These are phyloP conservation scores for Helicoverpa armigera DNA, from an alignment of 1,140 invertebrate genomes.

Conservation along the genomic window DNA sequence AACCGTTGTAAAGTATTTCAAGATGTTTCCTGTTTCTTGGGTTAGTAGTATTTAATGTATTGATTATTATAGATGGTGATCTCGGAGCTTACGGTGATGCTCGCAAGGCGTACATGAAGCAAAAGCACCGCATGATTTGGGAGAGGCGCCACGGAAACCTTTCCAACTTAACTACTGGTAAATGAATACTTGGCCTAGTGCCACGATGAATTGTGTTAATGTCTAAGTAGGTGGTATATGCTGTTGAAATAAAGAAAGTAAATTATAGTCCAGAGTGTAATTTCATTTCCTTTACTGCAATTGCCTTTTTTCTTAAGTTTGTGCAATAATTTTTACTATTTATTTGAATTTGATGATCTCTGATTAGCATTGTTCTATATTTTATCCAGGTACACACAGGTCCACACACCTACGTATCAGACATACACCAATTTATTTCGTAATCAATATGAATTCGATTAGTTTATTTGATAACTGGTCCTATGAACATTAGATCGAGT, in stretches of 20 bases:
- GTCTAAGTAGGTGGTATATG: slow-evolving; percentile 65
- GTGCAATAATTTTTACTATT: too few relatives aligned
- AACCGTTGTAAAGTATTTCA: too few relatives aligned
- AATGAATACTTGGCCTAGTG: neutral
- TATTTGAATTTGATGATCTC: too few relatives aligned
- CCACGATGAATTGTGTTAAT: slow-evolving; percentile 2
- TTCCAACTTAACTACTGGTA: slow-evolving; percentile 71
- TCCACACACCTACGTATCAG: too few relatives aligned
- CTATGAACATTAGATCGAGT: too few relatives aligned
- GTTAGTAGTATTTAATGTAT: too few relatives aligned
- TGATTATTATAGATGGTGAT: slow-evolving; percentile 93
- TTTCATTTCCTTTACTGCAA: slow-evolving; percentile 18
- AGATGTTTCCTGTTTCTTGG: too few relatives aligned
- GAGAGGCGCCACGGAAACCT: slow-evolving; percentile 95
- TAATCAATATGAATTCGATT: too few relatives aligned
- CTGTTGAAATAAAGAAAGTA: slow-evolving; percentile 67
- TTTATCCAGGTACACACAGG: too few relatives aligned
- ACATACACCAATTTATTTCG: too few relatives aligned
- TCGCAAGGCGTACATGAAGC: slow-evolving; percentile 97
- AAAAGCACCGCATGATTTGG: slow-evolving; percentile 99
- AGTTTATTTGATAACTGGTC: too few relatives aligned
- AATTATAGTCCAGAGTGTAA: slow-evolving; percentile 61
- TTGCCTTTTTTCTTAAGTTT: neutral
- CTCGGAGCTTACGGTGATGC: slow-evolving; percentile 92
- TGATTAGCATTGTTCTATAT: too few relatives aligned